Conservation (phyloP, 1,140 invertebrate species). For the Lordiphosa clarofinis region DNA sequence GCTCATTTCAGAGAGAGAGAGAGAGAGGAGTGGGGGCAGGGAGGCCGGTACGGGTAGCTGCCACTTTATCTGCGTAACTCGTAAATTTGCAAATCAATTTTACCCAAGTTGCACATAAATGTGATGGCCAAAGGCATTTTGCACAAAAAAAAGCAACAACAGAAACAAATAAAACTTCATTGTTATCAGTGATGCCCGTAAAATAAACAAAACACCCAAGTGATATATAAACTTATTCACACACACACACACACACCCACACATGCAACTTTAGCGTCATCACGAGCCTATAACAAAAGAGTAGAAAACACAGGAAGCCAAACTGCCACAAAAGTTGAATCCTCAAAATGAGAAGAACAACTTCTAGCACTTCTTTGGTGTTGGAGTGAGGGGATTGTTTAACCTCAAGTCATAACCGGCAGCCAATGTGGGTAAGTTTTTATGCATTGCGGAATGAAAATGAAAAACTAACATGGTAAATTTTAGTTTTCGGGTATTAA, state of each 20-base stretch:
- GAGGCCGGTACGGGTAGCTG: background rate
- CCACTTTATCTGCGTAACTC: constrained; percentile 10
- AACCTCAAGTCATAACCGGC: no score
- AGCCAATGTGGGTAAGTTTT: no score
- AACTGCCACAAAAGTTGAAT: constrained; percentile 2
- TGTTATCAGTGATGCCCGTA: background rate
- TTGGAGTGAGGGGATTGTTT: background rate
- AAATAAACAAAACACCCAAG: no score
- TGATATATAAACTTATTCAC: background rate
- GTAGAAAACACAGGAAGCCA: background rate
- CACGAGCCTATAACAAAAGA: background rate
- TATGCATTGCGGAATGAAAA: no score
- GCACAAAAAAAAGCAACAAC: constrained; percentile 8
- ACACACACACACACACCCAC: background rate
- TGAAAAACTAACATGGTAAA: no score
- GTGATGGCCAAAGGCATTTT: constrained; percentile 9
- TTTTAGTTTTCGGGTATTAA: no score
- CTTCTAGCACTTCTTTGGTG: no score
- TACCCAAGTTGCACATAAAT: constrained; percentile 55
- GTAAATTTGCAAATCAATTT: constrained; percentile 57
- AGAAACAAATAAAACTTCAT: background rate
- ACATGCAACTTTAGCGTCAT: background rate
- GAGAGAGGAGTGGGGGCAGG: background rate
- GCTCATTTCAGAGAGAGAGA: constrained; percentile 4
- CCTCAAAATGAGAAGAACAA: no score